A percentile compares a stretch with the other conserved stretches of the same genome.
phyloP scores from a whole-genome alignment of 2,888 invertebrate genomes.

The Limnephilus rhombicus region DNA sequence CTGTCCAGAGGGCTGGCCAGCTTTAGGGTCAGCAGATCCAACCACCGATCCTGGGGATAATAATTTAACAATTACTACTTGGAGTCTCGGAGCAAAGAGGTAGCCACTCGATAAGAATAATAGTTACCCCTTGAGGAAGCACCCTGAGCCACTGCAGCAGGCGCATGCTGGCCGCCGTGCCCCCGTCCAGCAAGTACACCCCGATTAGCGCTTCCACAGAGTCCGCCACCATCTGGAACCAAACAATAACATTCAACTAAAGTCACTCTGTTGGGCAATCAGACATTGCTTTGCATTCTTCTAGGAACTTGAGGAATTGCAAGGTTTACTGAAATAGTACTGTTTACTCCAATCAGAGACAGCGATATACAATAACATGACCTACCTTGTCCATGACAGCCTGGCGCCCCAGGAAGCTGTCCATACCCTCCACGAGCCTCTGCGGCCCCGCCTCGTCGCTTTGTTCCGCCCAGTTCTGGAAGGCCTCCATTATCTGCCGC shows the following conservation, averaged over 20 bases:
- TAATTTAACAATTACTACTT: neutral
- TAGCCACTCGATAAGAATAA: neutral
- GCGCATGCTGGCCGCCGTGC: slow-evolving; percentile 73
- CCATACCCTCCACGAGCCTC: slow-evolving; percentile 71
- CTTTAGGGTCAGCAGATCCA: slow-evolving; percentile 16
- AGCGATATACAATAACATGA: neutral
- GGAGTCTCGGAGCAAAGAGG: neutral
- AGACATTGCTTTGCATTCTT: neutral
- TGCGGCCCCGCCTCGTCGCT: neutral
- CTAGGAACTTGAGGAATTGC: no score
- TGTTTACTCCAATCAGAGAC: no score
- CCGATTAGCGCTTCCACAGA: slow-evolving; percentile 92
- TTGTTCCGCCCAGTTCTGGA: slow-evolving; percentile 16
- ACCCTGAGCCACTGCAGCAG: slow-evolving; percentile 83
- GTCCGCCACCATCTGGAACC: slow-evolving; percentile 81
- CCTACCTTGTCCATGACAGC: slow-evolving; percentile 80
- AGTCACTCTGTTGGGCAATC: no score
- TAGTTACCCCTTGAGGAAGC: slow-evolving; percentile 71
- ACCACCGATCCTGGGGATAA: neutral
- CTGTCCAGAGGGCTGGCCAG: slow-evolving; percentile 71
- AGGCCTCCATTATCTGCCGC: neutral
- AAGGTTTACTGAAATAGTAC: no score
- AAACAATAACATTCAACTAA: neutral
- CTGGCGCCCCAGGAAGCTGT: slow-evolving; percentile 76
- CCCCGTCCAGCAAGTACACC: slow-evolving; percentile 73